Conservation (phyloP, 2,113 vertebrate genomes). For the Platichthys stellatus region DNA sequence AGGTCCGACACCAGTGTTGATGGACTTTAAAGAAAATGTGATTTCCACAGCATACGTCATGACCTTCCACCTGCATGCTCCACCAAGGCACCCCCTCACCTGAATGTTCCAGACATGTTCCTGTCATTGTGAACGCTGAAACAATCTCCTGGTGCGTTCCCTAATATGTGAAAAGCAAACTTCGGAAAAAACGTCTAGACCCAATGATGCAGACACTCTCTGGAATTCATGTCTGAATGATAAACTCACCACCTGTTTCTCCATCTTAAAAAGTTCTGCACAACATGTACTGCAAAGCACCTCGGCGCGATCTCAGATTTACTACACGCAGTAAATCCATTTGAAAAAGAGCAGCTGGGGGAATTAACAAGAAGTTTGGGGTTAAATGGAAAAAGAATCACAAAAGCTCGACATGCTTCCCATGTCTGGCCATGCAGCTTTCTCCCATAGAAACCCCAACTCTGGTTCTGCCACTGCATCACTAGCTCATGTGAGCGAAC, state of each 20-base stretch:
- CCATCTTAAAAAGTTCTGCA: conserved; percentile 7
- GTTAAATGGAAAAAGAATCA: conserved; percentile 57
- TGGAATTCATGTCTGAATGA: background rate
- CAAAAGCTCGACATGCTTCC: conserved; percentile 52
- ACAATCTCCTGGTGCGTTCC: too few species aligned
- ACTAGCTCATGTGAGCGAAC: conserved; percentile 45
- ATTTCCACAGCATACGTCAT: too few species aligned
- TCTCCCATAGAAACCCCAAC: conserved; percentile 48
- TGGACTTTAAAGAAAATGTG: too few species aligned
- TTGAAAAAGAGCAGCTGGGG: conserved; percentile 69
- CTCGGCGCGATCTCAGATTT: conserved; percentile 47
- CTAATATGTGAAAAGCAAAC: too few species aligned
- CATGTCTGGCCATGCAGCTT: conserved; percentile 1
- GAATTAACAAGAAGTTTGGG: conserved; percentile 53
- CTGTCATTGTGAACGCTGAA: too few species aligned
- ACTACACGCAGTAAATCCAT: conserved; percentile 43
- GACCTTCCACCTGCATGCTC: too few species aligned
- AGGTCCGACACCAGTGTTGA: too few species aligned
- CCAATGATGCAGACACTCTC: too few species aligned
- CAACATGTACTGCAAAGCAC: conserved; percentile 19
- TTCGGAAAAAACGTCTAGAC: too few species aligned
- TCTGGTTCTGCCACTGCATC: conserved; percentile 33
- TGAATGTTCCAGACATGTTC: too few species aligned
- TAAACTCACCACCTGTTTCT: conserved; percentile 63
- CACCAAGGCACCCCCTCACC: too few species aligned